phyloP scores from a whole-genome alignment of 2,888 invertebrate species.

The Rhogogaster chlorosoma region DNA sequence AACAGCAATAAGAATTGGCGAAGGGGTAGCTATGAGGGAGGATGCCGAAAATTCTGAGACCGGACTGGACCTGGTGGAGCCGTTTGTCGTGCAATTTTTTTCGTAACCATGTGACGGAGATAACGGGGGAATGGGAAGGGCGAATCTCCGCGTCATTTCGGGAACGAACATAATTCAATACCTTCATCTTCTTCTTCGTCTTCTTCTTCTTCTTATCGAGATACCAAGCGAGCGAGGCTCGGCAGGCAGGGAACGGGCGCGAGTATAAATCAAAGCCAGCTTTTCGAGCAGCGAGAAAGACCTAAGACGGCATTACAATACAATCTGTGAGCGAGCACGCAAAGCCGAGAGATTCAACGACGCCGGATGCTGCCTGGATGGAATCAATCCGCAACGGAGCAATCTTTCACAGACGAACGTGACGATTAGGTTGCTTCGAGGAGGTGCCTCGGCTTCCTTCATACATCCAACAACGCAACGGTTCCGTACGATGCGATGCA shows the following conservation, averaged over 20 bases:
- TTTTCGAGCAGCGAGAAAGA: conserved; percentile 11
- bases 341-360: conserved; percentile 42
- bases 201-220: neutral
- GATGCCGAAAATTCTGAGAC: neutral
- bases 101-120: neutral
- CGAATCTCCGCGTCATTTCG: conserved; percentile 18
- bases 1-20: neutral
- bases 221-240: neutral
- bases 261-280: conserved; percentile 51
- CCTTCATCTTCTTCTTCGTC: neutral
- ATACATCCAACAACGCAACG: neutral
- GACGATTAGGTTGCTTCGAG: neutral
- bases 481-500: no score
- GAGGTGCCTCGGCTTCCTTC: neutral
- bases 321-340: conserved; percentile 40
- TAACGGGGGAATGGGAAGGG: neutral
- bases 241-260: neutral
- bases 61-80: neutral
- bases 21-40: neutral
- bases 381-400: conserved; percentile 42
- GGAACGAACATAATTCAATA: conserved; percentile 41
- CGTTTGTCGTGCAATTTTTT: neutral
- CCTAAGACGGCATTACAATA: conserved; percentile 48
- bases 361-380: conserved; percentile 12
- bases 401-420: conserved; percentile 13